phyloP scores from a whole-genome alignment of 2,888 invertebrate species.

The Limnephilus marmoratus region DNA sequence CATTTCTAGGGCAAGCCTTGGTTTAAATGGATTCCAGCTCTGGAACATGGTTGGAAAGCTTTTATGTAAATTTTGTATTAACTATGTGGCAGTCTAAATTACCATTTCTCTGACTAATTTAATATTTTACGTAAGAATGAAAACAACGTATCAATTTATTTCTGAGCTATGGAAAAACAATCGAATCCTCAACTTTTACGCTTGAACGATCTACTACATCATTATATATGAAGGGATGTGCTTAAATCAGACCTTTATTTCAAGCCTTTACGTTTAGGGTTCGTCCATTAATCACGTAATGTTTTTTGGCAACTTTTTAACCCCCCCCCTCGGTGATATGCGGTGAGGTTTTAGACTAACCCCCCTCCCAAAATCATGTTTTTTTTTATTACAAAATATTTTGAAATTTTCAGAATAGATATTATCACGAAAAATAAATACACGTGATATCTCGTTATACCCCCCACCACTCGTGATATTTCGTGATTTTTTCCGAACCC shows the following conservation, averaged over 20 bases:
- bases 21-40: background rate
- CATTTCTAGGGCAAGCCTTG: background rate
- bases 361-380: no score
- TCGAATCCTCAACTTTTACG: background rate
- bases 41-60: background rate
- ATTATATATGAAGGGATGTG: background rate
- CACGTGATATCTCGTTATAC: no score
- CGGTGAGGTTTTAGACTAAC: no score
- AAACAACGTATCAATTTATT: background rate
- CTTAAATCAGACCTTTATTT: background rate
- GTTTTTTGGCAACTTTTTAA: no score
- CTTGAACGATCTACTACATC: background rate
- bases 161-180: background rate
- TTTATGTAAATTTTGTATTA: background rate
- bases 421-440: no score
- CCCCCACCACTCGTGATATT: no score
- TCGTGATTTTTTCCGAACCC: no score
- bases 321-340: no score
- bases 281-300: no score
- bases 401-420: no score
- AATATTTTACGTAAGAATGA: background rate
- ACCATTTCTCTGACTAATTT: no score
- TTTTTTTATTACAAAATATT: no score
- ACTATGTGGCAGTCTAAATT: background rate
- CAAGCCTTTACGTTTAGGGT: background rate